Evolutionary conservation across 2,113 vertebrate genomes (phyloP).

Genomic region (Ochotona princeps): DNA sequence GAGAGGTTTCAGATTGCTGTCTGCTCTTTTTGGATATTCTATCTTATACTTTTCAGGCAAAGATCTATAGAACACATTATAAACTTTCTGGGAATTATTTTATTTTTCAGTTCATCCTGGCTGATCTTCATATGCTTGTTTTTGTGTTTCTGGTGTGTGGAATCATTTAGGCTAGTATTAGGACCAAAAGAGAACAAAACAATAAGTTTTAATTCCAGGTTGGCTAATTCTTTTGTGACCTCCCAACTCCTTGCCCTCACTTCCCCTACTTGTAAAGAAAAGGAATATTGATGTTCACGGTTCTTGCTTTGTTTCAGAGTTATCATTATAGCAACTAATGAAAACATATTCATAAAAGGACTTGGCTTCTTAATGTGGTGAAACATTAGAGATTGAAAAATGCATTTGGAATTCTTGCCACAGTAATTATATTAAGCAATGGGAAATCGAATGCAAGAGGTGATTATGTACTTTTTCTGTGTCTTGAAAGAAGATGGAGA

Average conservation of each 20-base stretch:
- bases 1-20: background rate
- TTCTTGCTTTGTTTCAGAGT: slow-evolving; percentile 21
- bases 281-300: background rate
- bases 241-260: background rate
- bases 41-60: background rate
- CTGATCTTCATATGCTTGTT: background rate
- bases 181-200: background rate
- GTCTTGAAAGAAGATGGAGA: background rate
- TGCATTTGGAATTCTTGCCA: slow-evolving; percentile 58
- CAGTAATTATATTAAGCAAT: slow-evolving; percentile 56
- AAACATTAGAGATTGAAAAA: slow-evolving; percentile 73
- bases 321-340: slow-evolving; percentile 43
- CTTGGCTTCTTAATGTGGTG: slow-evolving; percentile 65
- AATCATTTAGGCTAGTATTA: background rate
- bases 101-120: slow-evolving; percentile 16
- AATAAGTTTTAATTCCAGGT: slow-evolving; percentile 1
- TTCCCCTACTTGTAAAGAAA: background rate
- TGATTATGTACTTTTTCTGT: background rate
- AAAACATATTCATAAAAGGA: slow-evolving; percentile 55
- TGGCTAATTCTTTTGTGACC: background rate
- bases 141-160: background rate
- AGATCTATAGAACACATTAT: slow-evolving; percentile 12
- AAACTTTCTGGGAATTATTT: slow-evolving; percentile 2
- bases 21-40: background rate
- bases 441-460: slow-evolving; percentile 39